Base-by-base conservation (phyloP, 2,888 invertebrate genomes). In the Zygaena filipendulae region DNA sequence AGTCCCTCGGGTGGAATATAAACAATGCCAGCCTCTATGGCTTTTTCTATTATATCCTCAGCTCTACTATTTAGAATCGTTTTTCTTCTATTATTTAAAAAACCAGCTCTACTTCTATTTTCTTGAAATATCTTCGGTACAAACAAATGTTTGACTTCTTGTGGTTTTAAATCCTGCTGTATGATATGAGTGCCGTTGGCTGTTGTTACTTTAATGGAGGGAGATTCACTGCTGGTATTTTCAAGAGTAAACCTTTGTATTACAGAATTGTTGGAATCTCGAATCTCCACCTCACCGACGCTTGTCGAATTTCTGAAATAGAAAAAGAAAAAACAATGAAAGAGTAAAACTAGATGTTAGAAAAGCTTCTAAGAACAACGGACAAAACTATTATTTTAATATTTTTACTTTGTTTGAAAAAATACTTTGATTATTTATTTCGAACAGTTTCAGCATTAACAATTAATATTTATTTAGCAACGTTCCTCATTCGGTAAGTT, bases 1-100 rank as follows among this genome's bases (percentile, higher is more conserved):
- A 66, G 49, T 19, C 67, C 74, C 41, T 77, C 79, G 19, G 79
- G 77, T 54, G 79, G 77, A 27, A 79, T 59, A 33, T 75, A 79
- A 29, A 79, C 45, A 39, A 74, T 55, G 27, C 57, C 57, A 48
- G 56, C 55, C 44, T 68, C 66, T 24, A 72, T 70, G 22, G 58
- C 52, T 32, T 52, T 48, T 35, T 68, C 70, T 29, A 59, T 44
- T 36, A 48, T 38, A 24, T 49, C 47, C 24, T 51, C 47, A 34
- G 58, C 51, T 51, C 60, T 72, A 30, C 40, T 53, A 23, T 51
- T 59, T 13, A 48, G 13, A 22, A 42, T 27, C 30, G 67, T 63
- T 54, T 56, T 67, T 49, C 67, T 61, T 42, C 70, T 59, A 37
- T 63, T 75, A 40, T 68, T 77, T 37, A 70, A 53, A 43, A 67